Evolutionary conservation across 2,797 vertebrate genomes (phyloP), one percentile per base, ranked within the genome.

Genomic region (Ibycter americanus): DNA sequence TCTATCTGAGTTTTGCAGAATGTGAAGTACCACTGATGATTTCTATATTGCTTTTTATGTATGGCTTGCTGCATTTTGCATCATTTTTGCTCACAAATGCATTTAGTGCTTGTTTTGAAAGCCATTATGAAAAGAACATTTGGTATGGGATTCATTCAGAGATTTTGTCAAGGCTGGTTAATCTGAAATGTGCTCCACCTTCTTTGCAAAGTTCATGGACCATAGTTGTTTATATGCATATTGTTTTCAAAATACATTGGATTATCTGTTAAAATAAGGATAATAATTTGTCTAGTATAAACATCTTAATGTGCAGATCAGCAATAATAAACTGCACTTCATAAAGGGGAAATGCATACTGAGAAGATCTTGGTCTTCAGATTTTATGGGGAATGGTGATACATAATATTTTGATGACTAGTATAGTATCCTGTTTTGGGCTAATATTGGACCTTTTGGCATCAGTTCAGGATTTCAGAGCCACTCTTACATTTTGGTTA

Each of bases 61-160:
- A 54, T 55, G 36, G 34, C 29, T 95, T 94, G 38, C 84, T 94
- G 40, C 71, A 82, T 87, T 87, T 91, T 84, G 66, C 32, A 49
- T 87, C 8, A 7, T 61, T 93, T 94, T 90, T 93, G 51, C 67
- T 90, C 86, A 74, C 32, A 76, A 90, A 89, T 90, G 47, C 86
- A 80, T 89, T 92, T 85, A 81, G 34, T 80, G 34, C 71, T 89
- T 91, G 71, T 63, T 96, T 89, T 90, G 67, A 96, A 94, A 96
- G 90, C 44, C 8, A 3, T 87, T 85, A 67, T 12, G 47, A 77
- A 70, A 85, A 77, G 49, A 89, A 38, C 11, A 36, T 83, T 90
- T 63, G 29, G 56, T 47, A 11, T 23, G 66, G 40, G 40, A 80
- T 89, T 90, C 40, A 44, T 71, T 87, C 56, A 36, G 36, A 79